phyloP scores from a whole-genome alignment of 2,113 vertebrate species.

The Nycticryphes semicollaris region DNA sequence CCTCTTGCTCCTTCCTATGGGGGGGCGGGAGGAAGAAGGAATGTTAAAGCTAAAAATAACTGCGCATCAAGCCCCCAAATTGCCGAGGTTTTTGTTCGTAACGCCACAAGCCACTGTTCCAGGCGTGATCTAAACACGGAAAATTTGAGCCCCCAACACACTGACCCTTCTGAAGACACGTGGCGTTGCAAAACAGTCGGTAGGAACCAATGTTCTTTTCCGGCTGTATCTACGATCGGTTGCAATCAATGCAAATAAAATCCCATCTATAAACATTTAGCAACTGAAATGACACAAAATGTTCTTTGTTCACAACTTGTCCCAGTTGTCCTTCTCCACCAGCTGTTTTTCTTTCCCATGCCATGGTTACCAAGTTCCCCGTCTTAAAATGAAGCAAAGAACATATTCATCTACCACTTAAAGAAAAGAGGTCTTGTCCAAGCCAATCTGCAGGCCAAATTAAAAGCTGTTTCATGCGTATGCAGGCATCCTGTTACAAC shows the following conservation, averaged over 20 bases:
- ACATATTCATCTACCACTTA: background rate
- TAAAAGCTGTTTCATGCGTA: background rate
- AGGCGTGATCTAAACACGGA: background rate
- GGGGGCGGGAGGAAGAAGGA: background rate
- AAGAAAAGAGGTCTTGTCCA: background rate
- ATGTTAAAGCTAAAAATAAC: conserved; percentile 2
- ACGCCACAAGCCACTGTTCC: background rate
- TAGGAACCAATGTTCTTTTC: background rate
- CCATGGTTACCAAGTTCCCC: background rate
- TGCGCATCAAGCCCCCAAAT: background rate
- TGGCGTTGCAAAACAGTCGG: background rate
- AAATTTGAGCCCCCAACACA: background rate
- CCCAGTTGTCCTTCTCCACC: background rate
- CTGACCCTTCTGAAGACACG: background rate
- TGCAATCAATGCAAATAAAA: background rate
- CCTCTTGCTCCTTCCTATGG: background rate
- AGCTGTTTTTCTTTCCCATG: background rate
- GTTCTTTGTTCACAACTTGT: background rate
- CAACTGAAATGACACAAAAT: background rate
- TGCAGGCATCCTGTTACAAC: background rate
- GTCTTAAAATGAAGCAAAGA: background rate
- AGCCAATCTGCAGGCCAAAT: background rate
- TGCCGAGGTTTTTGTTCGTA: background rate
- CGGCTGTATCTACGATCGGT: background rate
- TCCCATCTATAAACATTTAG: background rate